phyloP scores from a whole-genome alignment of 2,888 invertebrate species.

The Eucera pruinosa region DNA sequence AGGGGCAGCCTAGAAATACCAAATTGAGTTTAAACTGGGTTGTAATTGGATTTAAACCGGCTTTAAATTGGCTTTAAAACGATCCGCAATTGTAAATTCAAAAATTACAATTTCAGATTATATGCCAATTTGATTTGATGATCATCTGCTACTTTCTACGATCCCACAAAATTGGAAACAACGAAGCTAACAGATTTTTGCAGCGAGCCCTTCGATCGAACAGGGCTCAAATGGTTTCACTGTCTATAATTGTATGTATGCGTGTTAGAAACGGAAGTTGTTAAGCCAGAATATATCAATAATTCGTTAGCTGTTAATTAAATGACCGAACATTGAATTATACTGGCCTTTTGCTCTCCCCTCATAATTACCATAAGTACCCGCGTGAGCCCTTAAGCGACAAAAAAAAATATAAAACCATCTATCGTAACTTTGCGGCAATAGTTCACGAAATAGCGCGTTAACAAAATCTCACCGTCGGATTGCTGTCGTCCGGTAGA shows the following conservation, averaged over 20 bases:
- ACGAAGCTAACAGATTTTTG: too few species aligned
- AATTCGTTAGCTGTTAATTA: conserved; percentile 56
- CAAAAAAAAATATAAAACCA: conserved; percentile 75
- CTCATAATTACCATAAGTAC: conserved; percentile 79
- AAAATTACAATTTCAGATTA: too few species aligned
- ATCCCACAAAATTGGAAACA: too few species aligned
- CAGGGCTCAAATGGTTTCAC: conserved; percentile 41
- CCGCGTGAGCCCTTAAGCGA: conserved; percentile 79
- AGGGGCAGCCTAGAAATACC: too few species aligned
- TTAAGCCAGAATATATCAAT: conserved; percentile 45
- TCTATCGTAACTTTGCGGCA: conserved; percentile 55
- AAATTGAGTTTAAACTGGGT: too few species aligned
- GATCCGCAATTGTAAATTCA: too few species aligned
- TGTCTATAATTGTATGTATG: conserved; percentile 15
- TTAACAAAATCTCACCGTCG: conserved; percentile 87
- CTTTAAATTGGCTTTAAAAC: too few species aligned
- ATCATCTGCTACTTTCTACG: too few species aligned
- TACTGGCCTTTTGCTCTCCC: conserved; percentile 78
- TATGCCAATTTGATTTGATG: too few species aligned
- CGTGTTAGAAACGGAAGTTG: conserved; percentile 53
- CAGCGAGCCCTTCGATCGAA: too few species aligned
- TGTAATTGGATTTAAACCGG: too few species aligned
- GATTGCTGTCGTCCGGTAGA: conserved; percentile 97
- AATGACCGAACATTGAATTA: conserved; percentile 57
- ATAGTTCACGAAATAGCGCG: neutral